A percentile compares a stretch with the other conserved stretches of the same genome.
These are phyloP conservation scores for Ostrea denselamellosa DNA, from an alignment of 1,140 invertebrate species.

Conservation along the genomic window DNA sequence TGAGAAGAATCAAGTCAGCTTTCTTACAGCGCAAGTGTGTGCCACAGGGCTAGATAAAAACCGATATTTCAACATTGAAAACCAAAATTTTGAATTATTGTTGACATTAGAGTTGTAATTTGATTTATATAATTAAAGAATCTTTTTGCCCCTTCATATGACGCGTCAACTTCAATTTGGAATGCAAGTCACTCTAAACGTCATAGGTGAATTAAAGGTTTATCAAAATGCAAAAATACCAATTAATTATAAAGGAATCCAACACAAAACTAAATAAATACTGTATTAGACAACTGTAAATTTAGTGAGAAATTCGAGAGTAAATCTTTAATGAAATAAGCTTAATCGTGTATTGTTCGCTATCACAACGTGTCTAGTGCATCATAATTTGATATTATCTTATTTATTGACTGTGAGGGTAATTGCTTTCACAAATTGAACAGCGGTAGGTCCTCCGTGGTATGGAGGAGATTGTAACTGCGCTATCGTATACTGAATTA, in stretches of 20 bases:
- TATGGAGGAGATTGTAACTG: neutral
- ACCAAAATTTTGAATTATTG: neutral
- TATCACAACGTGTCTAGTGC: neutral
- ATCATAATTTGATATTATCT: conserved; percentile 7
- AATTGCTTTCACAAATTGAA: conserved; percentile 34
- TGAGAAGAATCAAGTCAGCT: conserved; percentile 3
- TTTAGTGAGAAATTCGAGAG: conserved; percentile 28
- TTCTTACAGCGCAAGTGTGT: neutral
- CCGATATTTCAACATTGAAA: neutral
- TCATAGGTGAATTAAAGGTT: neutral
- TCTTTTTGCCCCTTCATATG: neutral
- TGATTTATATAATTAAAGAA: neutral
- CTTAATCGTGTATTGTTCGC: neutral
- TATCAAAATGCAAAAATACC: neutral
- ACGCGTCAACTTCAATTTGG: neutral
- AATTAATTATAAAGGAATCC: neutral
- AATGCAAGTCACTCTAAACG: neutral
- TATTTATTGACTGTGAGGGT: neutral
- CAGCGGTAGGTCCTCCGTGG: neutral
- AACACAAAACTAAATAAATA: conserved; percentile 17
- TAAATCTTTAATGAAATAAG: neutral
- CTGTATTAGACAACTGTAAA: neutral
- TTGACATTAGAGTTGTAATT: conserved; percentile 4
- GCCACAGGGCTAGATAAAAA: neutral
- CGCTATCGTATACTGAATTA: too few species aligned